A percentile compares a stretch with the other conserved stretches of the same genome.
These are phyloP conservation scores for Myotis findleyi DNA, from an alignment of 2,797 vertebrate genomes.

Conservation along the genomic window DNA sequence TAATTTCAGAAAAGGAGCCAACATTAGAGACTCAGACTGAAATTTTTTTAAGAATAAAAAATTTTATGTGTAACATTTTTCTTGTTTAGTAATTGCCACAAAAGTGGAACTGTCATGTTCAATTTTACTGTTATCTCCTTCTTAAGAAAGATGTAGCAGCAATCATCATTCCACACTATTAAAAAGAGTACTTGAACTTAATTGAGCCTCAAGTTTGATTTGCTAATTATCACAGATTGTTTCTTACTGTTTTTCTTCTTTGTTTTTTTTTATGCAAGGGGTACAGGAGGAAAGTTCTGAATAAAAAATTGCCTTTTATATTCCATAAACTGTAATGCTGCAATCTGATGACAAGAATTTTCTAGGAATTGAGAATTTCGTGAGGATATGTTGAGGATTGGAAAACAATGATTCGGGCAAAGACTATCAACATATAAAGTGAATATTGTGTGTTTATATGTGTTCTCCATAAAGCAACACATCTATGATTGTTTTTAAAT, in stretches of 20 bases:
- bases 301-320: constrained; percentile 57
- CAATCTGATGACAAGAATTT: constrained; percentile 22
- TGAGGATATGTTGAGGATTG: background rate
- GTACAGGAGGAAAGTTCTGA: background rate
- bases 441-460: background rate
- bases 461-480: background rate
- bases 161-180: constrained; percentile 34
- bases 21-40: background rate
- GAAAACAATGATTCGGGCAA: background rate
- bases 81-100: constrained; percentile 56
- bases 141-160: constrained; percentile 11
- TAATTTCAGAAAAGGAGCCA: background rate
- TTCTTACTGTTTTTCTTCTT: background rate
- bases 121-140: constrained; percentile 64
- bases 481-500: background rate
- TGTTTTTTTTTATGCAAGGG: background rate
- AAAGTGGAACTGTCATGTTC: constrained; percentile 57
- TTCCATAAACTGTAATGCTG: background rate
- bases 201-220: constrained; percentile 57
- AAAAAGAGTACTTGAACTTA: constrained; percentile 58
- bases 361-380: background rate
- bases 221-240: constrained; percentile 57
- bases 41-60: constrained; percentile 46
- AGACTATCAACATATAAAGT: background rate
- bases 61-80: constrained; percentile 23